These are phyloP conservation scores for Anoura caudifer DNA, from an alignment of 2,113 vertebrate genomes.

Conservation along the genomic window DNA sequence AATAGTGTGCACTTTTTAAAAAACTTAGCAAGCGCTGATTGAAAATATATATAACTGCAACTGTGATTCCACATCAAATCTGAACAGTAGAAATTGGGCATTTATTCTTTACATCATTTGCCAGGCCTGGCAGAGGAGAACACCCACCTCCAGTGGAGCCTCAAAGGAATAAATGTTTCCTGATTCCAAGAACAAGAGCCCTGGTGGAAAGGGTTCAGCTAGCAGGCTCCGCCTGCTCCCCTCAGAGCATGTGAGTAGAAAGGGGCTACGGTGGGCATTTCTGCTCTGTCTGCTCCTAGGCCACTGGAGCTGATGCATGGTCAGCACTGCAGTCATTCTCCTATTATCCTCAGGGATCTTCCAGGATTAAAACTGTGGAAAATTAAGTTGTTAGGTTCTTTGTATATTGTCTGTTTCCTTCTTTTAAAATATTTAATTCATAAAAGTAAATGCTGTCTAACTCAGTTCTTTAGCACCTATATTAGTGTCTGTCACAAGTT, in stretches of 20 bases:
- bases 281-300: rapidly evolving
- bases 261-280: rapidly evolving
- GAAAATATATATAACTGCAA: constrained; percentile 39
- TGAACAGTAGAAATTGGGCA: neutral
- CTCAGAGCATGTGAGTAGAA: rapidly evolving
- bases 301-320: neutral
- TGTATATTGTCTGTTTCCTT: neutral
- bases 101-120: neutral
- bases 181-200: neutral
- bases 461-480: neutral
- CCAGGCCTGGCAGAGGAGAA: neutral
- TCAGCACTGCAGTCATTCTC: neutral
- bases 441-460: neutral
- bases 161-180: neutral
- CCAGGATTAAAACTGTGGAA: neutral
- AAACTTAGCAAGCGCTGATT: constrained; percentile 65
- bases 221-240: neutral
- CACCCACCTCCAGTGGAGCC: neutral
- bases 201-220: neutral
- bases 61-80: constrained; percentile 8
- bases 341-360: neutral
- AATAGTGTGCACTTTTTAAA: constrained; percentile 65
- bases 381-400: neutral
- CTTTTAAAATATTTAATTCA: neutral
- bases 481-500: neutral